A percentile compares a stretch with the other conserved stretches of the same genome.
These are phyloP conservation scores for Hofmannophila pseudospretella DNA, from an alignment of 2,888 invertebrate genomes.

Conservation along the genomic window DNA sequence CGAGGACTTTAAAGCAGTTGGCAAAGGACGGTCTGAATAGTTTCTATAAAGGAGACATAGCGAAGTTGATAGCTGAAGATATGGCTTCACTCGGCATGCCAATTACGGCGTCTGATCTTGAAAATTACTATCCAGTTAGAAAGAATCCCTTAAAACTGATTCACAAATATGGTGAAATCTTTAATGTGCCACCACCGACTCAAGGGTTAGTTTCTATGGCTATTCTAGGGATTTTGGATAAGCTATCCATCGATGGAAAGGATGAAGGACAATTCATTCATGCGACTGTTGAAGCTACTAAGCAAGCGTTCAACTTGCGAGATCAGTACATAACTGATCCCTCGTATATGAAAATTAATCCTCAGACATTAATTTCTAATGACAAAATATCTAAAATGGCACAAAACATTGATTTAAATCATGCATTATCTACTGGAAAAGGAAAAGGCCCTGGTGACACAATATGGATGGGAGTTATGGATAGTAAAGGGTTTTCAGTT, in stretches of 20 bases:
- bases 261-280: conserved; percentile 56
- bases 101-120: conserved; percentile 53
- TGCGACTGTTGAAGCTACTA: conserved; percentile 55
- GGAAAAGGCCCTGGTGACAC: conserved; percentile 58
- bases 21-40: conserved; percentile 49
- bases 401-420: conserved; percentile 35
- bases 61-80: conserved; percentile 50
- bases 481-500: conserved; percentile 60
- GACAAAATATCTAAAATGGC: conserved; percentile 43
- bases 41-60: conserved; percentile 57
- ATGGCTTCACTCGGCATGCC: conserved; percentile 49
- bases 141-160: conserved; percentile 46
- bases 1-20: conserved; percentile 42
- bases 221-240: conserved; percentile 56
- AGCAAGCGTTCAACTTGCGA: conserved; percentile 45
- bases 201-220: conserved; percentile 58
- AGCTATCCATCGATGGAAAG: conserved; percentile 48
- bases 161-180: conserved; percentile 51
- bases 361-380: conserved; percentile 38
- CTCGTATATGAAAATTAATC: conserved; percentile 45
- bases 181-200: conserved; percentile 64
- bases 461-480: conserved; percentile 67
- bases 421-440: conserved; percentile 28
- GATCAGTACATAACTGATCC: conserved; percentile 59
- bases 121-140: conserved; percentile 45